phyloP scores from a whole-genome alignment of 1,140 invertebrate genomes.

The Musca domestica region DNA sequence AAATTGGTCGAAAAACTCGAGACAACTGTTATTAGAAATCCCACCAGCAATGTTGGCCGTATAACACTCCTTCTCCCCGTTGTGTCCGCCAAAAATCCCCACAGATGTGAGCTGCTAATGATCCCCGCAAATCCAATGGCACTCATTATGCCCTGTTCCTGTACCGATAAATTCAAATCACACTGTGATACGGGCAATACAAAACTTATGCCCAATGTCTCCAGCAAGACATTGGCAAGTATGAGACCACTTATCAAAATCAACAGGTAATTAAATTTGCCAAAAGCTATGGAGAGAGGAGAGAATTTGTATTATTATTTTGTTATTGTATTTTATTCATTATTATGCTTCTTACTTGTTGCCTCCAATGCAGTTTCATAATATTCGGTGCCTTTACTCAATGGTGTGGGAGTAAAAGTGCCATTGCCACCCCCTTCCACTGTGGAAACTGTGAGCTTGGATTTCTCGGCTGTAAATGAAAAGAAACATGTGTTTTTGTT shows the following conservation, averaged over 20 bases:
- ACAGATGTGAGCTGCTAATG: conserved; percentile 60
- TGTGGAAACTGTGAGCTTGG: conserved; percentile 18
- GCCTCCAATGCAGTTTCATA: conserved; percentile 24
- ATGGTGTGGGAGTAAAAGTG: neutral
- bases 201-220: conserved; percentile 62
- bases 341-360: conserved; percentile 18
- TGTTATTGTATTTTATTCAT: too few relatives aligned
- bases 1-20: conserved; percentile 29
- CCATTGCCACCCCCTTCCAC: conserved; percentile 23
- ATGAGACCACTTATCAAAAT: conserved; percentile 59
- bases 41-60: conserved; percentile 44
- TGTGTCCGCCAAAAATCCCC: conserved; percentile 76
- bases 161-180: conserved; percentile 61
- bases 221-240: conserved; percentile 61
- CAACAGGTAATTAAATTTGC: conserved; percentile 64
- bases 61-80: conserved; percentile 67
- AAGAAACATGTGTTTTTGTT: neutral
- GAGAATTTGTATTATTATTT: neutral
- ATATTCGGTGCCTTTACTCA: conserved; percentile 21
- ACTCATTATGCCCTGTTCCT: conserved; percentile 61
- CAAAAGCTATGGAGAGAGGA: conserved; percentile 54
- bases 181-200: conserved; percentile 67
- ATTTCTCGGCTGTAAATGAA: conserved; percentile 18
- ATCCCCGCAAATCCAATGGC: conserved; percentile 56
- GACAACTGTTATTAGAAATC: conserved; percentile 25